phyloP scores from a whole-genome alignment of 2,113 vertebrate species.

The Centropus unirufus region DNA sequence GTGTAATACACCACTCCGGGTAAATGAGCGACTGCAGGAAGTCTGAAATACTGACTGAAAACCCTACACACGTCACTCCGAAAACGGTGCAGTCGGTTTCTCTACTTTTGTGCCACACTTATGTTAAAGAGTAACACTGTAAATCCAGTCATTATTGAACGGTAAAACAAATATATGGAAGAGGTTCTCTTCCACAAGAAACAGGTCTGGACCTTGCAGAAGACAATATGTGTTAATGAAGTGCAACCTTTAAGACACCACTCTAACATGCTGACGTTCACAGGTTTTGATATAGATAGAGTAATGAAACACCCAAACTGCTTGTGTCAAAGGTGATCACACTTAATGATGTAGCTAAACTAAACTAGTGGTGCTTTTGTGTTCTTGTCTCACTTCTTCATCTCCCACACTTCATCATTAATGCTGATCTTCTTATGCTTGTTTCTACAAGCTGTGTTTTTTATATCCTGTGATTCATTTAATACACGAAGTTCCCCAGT shows the following conservation, averaged over 20 bases:
- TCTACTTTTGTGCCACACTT: neutral
- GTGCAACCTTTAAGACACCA: neutral
- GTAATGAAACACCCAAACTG: conserved; percentile 18
- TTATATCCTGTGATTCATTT: neutral
- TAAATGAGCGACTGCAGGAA: neutral
- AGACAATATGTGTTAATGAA: conserved; percentile 39
- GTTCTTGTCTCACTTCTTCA: neutral
- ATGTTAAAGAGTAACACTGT: neutral
- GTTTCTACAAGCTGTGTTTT: conserved; percentile 28
- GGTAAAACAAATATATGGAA: neutral
- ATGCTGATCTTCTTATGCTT: neutral
- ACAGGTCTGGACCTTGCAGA: neutral
- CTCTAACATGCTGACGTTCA: conserved; percentile 7
- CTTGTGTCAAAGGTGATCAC: conserved; percentile 52
- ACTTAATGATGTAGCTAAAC: conserved; percentile 34
- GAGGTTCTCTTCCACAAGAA: neutral
- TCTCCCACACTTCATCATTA: conserved; percentile 37
- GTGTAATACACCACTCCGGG: fast-evolving
- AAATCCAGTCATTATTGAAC: conserved; percentile 2
- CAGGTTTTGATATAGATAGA: neutral
- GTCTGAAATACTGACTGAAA: neutral
- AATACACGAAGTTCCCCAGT: neutral
- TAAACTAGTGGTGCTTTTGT: neutral
- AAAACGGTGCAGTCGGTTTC: neutral
- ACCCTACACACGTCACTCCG: neutral